phyloP scores from a whole-genome alignment of 2,113 vertebrate species.

The Phrynosoma platyrhinos region DNA sequence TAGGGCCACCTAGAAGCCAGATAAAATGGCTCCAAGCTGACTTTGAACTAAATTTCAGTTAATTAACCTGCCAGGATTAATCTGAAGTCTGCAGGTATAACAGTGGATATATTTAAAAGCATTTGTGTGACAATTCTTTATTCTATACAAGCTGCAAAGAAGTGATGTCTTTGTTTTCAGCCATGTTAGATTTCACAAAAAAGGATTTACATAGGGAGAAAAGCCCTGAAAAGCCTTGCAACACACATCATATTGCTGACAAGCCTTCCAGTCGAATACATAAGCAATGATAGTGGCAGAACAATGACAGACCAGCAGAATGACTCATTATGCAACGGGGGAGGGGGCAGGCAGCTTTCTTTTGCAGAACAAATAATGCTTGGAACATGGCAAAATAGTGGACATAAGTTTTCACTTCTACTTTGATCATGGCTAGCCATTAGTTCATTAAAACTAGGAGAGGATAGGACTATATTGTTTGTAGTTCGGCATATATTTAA shows the following conservation, averaged over 20 bases:
- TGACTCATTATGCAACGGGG: constrained; percentile 44
- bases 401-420: constrained; percentile 14
- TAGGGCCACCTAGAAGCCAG: not conserved
- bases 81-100: not conserved
- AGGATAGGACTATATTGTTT: not conserved
- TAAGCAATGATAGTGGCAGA: constrained; percentile 55
- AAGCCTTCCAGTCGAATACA: constrained; percentile 60
- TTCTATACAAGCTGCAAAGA: not conserved
- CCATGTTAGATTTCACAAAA: constrained; percentile 51
- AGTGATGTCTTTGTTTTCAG: not conserved
- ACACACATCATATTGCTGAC: constrained; percentile 50
- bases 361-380: constrained; percentile 43
- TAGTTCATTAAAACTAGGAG: constrained; percentile 23
- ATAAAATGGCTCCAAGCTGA: not conserved
- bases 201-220: constrained; percentile 47
- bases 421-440: constrained; percentile 11
- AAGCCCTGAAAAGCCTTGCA: constrained; percentile 52
- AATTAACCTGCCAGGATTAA: too few relatives aligned
- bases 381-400: constrained; percentile 13
- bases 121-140: not conserved
- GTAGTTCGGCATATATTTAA: not conserved
- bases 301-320: constrained; percentile 45
- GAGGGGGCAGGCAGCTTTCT: constrained; percentile 47
- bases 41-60: not conserved
- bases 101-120: not conserved